These are phyloP conservation scores for Chloropsis cyanopogon DNA, from an alignment of 2,113 vertebrate genomes.

Conservation along the genomic window DNA sequence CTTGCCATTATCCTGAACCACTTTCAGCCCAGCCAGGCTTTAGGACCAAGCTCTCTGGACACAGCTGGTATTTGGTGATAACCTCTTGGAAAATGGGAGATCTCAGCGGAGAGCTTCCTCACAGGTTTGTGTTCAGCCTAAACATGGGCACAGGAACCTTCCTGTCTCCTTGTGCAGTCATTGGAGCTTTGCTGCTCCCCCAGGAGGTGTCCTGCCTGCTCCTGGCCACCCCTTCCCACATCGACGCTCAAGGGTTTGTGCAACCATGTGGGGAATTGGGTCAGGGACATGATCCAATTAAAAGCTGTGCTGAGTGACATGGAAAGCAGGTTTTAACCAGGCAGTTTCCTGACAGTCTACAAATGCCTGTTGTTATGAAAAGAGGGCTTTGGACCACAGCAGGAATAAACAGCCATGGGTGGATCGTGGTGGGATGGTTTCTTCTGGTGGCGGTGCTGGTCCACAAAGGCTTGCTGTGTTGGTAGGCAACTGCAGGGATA, in stretches of 20 bases:
- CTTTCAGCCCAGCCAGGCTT: background rate
- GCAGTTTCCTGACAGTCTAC: background rate
- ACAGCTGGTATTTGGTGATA: background rate
- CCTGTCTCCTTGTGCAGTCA: background rate
- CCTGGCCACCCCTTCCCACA: background rate
- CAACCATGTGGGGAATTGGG: background rate
- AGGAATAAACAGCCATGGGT: background rate
- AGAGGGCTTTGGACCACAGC: background rate
- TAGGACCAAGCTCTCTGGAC: background rate
- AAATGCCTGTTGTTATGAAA: background rate
- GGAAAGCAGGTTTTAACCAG: background rate
- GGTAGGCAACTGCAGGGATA: background rate
- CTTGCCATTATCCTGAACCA: background rate
- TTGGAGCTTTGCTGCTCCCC: background rate
- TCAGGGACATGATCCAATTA: conserved; percentile 7
- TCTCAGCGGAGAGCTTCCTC: background rate
- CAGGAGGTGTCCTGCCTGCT: background rate
- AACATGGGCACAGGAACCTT: background rate
- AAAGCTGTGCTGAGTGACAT: background rate
- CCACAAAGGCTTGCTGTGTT: background rate
- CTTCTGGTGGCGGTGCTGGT: background rate
- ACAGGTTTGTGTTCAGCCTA: background rate
- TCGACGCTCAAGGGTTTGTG: background rate
- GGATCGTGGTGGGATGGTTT: background rate
- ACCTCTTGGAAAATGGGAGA: background rate